A percentile compares a stretch with the other conserved stretches of the same genome.
Evolutionary conservation across 1,140 invertebrate species (phyloP).

Genomic region (Parapsyche elsis): DNA sequence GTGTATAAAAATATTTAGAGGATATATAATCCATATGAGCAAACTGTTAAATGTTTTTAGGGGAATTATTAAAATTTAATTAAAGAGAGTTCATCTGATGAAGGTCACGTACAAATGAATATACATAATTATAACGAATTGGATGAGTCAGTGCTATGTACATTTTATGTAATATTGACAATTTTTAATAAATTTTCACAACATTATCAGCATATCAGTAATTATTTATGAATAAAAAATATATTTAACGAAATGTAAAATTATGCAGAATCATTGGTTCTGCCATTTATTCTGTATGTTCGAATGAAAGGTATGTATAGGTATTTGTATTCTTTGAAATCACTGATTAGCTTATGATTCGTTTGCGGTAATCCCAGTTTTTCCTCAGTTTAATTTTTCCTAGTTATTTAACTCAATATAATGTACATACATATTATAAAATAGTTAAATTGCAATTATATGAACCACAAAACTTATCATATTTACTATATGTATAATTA

Average conservation of each 20-base stretch:
- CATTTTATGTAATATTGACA: conserved; percentile 30
- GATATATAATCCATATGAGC: conserved; percentile 34
- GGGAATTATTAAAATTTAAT: conserved; percentile 36
- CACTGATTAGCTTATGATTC: conserved; percentile 3
- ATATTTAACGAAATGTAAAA: conserved; percentile 29
- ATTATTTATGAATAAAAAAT: conserved; percentile 30
- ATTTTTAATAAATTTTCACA: conserved; percentile 38
- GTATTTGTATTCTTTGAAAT: conserved; percentile 33
- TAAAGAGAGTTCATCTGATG: conserved; percentile 56
- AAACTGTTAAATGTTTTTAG: conserved; percentile 35
- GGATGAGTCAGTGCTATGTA: conserved; percentile 40
- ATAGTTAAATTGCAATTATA: conserved; percentile 54
- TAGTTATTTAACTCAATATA: conserved; percentile 16
- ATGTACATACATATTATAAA: conserved; percentile 43
- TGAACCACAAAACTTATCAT: conserved; percentile 27
- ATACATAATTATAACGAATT: not conserved
- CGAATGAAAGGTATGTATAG: conserved; percentile 40
- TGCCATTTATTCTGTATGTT: conserved; percentile 36
- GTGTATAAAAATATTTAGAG: conserved; percentile 37
- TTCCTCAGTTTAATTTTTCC: conserved; percentile 9
- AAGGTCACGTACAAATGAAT: conserved; percentile 54
- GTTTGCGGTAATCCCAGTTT: conserved; percentile 23
- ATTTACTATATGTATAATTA: conserved; percentile 50
- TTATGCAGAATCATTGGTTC: conserved; percentile 11
- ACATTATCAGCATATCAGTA: conserved; percentile 43